Conservation (phyloP, 2,888 invertebrate genomes). For the Polietes domitor region DNA sequence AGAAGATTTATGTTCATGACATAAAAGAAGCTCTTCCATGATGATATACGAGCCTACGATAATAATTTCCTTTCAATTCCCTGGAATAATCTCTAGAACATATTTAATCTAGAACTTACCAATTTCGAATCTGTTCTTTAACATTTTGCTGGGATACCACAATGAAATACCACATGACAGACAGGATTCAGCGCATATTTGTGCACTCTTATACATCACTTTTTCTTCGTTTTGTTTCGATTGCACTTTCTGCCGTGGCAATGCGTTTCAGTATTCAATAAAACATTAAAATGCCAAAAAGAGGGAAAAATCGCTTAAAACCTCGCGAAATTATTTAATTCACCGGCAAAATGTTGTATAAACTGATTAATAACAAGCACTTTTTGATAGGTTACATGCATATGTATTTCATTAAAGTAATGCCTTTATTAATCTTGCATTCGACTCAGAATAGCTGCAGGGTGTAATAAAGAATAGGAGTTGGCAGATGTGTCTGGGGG, state of each 20-base stretch:
- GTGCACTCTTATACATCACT: background rate
- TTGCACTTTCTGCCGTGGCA: background rate
- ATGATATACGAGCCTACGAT: too few species aligned
- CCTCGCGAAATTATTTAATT: background rate
- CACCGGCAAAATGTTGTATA: conserved; percentile 41
- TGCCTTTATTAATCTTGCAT: background rate
- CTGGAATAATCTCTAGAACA: too few species aligned
- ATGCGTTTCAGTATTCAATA: conserved; percentile 57
- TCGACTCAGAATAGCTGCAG: background rate
- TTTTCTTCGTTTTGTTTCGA: background rate
- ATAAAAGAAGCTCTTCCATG: too few species aligned
- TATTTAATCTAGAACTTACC: too few species aligned
- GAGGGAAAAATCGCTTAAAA: background rate
- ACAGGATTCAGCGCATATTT: background rate
- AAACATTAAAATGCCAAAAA: conserved; percentile 60
- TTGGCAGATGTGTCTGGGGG: background rate
- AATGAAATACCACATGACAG: background rate
- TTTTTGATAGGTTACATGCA: conserved; percentile 59
- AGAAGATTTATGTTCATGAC: too few species aligned
- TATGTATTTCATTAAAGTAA: background rate
- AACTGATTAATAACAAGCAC: conserved; percentile 66
- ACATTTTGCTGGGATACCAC: too few species aligned
- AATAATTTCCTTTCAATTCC: too few species aligned
- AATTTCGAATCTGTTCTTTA: too few species aligned
- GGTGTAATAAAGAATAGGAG: background rate